phyloP scores from a whole-genome alignment of 92 coral and sea anemone species.

The Epizoanthus fatuus region DNA sequence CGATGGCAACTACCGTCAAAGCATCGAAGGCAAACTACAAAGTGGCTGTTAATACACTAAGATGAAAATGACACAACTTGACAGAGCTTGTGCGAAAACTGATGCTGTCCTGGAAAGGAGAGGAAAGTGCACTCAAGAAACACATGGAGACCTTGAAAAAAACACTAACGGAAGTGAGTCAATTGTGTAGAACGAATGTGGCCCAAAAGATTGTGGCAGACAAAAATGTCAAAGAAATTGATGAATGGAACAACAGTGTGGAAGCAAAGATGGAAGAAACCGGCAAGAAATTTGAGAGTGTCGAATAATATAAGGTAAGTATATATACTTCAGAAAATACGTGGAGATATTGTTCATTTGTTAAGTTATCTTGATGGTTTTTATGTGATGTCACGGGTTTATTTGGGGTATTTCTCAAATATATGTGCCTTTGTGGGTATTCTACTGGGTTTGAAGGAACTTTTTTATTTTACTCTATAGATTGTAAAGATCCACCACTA shows the following conservation, averaged over 20 bases:
- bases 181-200: slow-evolving; percentile 21
- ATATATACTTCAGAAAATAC: slow-evolving; percentile 18
- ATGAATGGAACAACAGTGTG: slow-evolving; percentile 25
- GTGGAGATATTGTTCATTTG: not conserved
- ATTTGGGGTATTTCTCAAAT: too few species aligned
- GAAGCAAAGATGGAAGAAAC: slow-evolving; percentile 39
- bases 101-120: not conserved
- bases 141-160: not conserved
- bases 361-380: not conserved
- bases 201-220: slow-evolving; percentile 31
- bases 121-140: not conserved
- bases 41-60: not conserved
- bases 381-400: too few species aligned
- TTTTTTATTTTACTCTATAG: too few species aligned
- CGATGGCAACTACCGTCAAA: too few species aligned
- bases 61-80: not conserved
- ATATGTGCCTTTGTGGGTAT: too few species aligned
- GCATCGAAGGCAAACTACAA: not conserved
- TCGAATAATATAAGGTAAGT: slow-evolving; percentile 25
- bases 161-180: slow-evolving; percentile 12
- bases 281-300: slow-evolving; percentile 7
- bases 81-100: not conserved
- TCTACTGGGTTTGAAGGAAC: too few species aligned
- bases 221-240: slow-evolving; percentile 37
- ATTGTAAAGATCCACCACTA: too few species aligned